These are phyloP conservation scores for Drosophila ananassae DNA, from an alignment of 1,140 invertebrate genomes.

Conservation along the genomic window DNA sequence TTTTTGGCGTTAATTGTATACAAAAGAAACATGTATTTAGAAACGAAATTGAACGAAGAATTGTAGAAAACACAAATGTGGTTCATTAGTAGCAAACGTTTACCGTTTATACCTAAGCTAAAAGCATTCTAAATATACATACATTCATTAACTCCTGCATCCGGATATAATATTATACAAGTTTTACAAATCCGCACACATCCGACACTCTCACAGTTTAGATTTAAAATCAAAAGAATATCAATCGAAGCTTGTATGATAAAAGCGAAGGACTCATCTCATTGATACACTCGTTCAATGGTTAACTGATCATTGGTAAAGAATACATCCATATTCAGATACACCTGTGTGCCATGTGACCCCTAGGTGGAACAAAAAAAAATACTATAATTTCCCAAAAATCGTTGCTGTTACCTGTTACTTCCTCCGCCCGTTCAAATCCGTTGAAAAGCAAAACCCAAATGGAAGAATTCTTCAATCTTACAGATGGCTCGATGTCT, in stretches of 20 bases:
- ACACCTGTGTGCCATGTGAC: background rate
- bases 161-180: constrained; percentile 8
- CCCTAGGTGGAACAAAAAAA: constrained; percentile 20
- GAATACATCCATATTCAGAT: background rate
- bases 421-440: constrained; percentile 28
- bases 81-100: constrained; percentile 66
- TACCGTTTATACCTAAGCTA: constrained; percentile 62
- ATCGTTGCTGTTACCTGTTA: constrained; percentile 49
- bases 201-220: background rate
- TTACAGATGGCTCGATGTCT: constrained; percentile 76
- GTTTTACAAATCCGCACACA: constrained; percentile 31
- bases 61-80: constrained; percentile 62
- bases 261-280: constrained; percentile 37
- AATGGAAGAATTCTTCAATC: constrained; percentile 75
- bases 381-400: constrained; percentile 5
- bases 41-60: constrained; percentile 37
- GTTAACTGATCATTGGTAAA: background rate
- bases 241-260: constrained; percentile 38
- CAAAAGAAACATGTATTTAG: constrained; percentile 39
- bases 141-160: constrained; percentile 11
- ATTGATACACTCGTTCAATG: constrained; percentile 8
- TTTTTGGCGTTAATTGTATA: constrained; percentile 56
- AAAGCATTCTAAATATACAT: constrained; percentile 53
- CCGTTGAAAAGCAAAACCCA: constrained; percentile 58
- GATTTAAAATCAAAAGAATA: constrained; percentile 25